Evolutionary conservation across 2,797 vertebrate genomes (phyloP), one percentile per base, ranked within the genome.

Genomic region (Mus minutoides): DNA sequence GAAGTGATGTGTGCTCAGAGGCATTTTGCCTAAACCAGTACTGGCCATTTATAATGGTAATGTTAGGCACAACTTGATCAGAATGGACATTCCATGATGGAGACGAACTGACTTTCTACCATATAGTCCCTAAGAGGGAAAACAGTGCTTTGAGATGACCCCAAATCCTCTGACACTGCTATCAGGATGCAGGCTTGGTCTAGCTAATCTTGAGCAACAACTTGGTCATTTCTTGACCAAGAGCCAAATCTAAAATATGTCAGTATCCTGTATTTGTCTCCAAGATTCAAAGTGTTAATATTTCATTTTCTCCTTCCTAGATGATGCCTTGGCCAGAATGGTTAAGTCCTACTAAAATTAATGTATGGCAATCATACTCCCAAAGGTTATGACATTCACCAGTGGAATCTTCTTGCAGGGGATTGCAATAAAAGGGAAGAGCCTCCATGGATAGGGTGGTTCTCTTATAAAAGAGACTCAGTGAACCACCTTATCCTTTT

Each of bases 21-120:
- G 58, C 7, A 4, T 17, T 16, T 3, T 19, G 2, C 60, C 22
- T 24, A 31, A 76, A 77, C 14, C 26, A 54, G 3, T 62, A n/a
- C 2, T 6, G 21, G 9, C 1, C 12, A 54, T 60, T 21, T 29
- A 19, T 26, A 4, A 0, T 4, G 34, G 12, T 6, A 37, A 3
- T 22, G 21, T 60, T 19, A 60, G 58, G 22, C 58, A 2, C 58
- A 8, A 17, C 58, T 3, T 60, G 58, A 60, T 4, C 1, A 54
- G 19, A n/a, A 24, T 5, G 34, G 13, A 37, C 40, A 24, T 9
- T 37, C 31, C 14, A 31, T 67, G 11, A 11, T 69, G 21, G 64
- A 64, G 29, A 69, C 5, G 34, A 6, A 69, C 13, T 13, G 31
- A 13, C 34, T 26, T 86, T n/a, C 14, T 0, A 52, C 21, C 43